Percentiles rank a stretch among this genome's conserved stretches.
Evolutionary conservation across 2,113 vertebrate genomes (phyloP).

Genomic region (Pantherophis guttatus): DNA sequence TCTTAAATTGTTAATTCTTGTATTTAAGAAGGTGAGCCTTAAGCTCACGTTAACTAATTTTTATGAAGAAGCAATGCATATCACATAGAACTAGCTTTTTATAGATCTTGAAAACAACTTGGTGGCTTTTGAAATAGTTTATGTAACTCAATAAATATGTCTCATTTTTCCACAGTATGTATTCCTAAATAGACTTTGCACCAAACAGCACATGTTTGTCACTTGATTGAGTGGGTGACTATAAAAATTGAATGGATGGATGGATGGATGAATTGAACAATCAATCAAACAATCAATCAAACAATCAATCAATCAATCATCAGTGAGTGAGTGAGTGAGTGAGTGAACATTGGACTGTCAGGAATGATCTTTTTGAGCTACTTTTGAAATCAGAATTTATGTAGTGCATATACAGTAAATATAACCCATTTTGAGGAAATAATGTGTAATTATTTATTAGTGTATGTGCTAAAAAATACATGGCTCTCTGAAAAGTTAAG

Average conservation of each 20-base stretch:
- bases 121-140: background rate
- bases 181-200: background rate
- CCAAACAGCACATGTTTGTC: background rate
- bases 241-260: too few relatives aligned
- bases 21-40: background rate
- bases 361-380: background rate
- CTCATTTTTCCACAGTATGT: background rate
- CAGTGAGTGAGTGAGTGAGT: too few relatives aligned
- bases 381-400: background rate
- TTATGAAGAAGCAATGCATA: background rate
- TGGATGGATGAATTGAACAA: too few relatives aligned
- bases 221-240: background rate
- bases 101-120: background rate
- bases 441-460: background rate
- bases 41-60: background rate
- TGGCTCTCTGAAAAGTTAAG: background rate
- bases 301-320: too few relatives aligned
- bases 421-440: background rate
- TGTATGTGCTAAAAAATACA: background rate
- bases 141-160: background rate
- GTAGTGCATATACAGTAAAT: background rate
- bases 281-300: too few relatives aligned
- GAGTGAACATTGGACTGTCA: background rate
- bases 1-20: background rate
- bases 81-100: background rate